These are phyloP conservation scores for Solen grandis DNA, from an alignment of 1,140 invertebrate genomes.

Conservation along the genomic window DNA sequence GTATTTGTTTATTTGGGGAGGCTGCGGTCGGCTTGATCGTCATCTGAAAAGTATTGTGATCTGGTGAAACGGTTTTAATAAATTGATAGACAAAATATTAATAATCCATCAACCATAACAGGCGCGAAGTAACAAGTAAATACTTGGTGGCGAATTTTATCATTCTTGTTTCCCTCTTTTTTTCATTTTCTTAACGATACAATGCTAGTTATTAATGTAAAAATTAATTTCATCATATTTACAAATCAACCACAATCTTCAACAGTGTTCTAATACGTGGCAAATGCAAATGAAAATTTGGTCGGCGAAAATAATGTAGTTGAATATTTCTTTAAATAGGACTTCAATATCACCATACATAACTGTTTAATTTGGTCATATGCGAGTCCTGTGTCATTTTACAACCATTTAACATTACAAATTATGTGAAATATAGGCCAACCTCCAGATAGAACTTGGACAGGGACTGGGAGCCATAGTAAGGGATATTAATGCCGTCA, in stretches of 20 bases:
- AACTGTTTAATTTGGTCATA: no score
- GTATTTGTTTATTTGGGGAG: slow-evolving; percentile 18
- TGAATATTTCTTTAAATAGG: no score
- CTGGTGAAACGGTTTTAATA: no score
- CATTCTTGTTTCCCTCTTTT: no score
- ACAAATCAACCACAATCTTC: no score
- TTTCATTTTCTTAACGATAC: no score
- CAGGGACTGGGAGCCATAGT: slow-evolving; percentile 37
- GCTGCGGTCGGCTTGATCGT: slow-evolving; percentile 8
- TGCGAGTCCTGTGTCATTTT: no score
- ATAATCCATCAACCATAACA: neutral
- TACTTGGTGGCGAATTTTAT: no score
- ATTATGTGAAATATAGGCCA: no score
- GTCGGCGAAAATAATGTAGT: neutral
- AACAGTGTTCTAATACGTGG: no score
- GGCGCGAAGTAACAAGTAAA: neutral
- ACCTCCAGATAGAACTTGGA: slow-evolving; percentile 38
- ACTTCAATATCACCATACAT: no score
- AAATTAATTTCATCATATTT: neutral
- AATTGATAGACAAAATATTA: neutral
- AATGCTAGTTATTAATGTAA: neutral
- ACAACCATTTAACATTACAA: no score
- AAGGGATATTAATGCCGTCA: slow-evolving; percentile 35
- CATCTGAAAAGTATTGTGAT: slow-evolving; percentile 4
- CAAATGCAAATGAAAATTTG: neutral